Evolutionary conservation across 2,797 vertebrate genomes (phyloP), one percentile per base, ranked within the genome.

Genomic region (Alectoris magna): DNA sequence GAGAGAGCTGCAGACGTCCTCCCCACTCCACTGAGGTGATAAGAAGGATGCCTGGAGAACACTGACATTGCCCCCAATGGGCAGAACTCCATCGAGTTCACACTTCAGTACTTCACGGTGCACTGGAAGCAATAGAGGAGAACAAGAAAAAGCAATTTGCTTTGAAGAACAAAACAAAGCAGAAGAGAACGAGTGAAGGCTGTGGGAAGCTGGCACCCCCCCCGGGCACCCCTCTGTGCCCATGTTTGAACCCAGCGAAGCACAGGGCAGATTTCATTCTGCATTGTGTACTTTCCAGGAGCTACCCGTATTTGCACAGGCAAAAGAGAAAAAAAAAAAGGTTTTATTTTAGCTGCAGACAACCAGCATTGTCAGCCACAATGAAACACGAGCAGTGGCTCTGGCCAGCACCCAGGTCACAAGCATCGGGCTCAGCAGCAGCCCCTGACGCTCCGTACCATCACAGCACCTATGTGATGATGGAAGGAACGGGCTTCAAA

Each of bases 371-470:
- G 36, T 38, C 66, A 49, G 31, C 9, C 41, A 23, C 41, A 44
- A 29, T 6, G 21, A 44, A n/a, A 66, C 43, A 21, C 22, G 31
- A 22, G 41, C 29, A 12, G 63, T 14, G 29, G 43, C 27, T 64
- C 21, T 19, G 39, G 51, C 62, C 29, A 63, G 27, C 12, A 8
- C 27, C 39, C 39, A 31, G 39, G 17, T 11, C 53, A 55, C 17
- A 18, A 18, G 53, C 23, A 49, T 23, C 7, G 22, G 12, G 48
- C 48, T 49, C 48, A 49, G 48, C 48, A 49, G 48, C 48, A 29
- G 4, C 5, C 31, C 34, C 29, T 34, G 4, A 1, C 9, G 56
- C 46, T 19, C 1, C 2, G 15, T 2, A 1, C 24, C 43, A 1
- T 38, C 46, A 11, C 0, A 0, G 68, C 71, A 80, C 31, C 56